A percentile compares a stretch with the other conserved stretches of the same genome.
Evolutionary conservation across 2,888 invertebrate genomes (phyloP).

Genomic region (Ferrisia virgata): DNA sequence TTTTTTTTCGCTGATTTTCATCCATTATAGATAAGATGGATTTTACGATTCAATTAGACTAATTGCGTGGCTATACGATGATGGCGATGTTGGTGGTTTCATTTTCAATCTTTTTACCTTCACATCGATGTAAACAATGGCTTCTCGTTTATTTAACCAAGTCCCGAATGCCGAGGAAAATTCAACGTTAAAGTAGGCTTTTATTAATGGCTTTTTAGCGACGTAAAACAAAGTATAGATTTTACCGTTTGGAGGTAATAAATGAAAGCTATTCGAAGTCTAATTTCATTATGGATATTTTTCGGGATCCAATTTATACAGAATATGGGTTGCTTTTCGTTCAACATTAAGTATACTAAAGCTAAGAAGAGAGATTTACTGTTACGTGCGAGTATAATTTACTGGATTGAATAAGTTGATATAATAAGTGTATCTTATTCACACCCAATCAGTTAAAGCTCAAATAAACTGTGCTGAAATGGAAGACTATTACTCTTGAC

Average conservation of each 20-base stretch:
- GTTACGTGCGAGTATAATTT: background rate
- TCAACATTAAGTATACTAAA: background rate
- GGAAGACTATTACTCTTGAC: too few species aligned
- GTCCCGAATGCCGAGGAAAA: background rate
- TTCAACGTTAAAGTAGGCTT: background rate
- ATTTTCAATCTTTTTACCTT: background rate
- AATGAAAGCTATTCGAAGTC: background rate
- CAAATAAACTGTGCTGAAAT: too few species aligned
- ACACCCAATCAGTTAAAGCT: too few species aligned
- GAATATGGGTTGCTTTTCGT: background rate
- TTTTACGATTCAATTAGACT: background rate
- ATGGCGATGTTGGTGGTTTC: background rate
- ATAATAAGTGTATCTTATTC: too few species aligned
- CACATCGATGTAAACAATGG: background rate
- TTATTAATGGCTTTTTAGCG: background rate
- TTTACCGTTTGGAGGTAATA: background rate
- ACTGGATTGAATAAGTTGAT: background rate
- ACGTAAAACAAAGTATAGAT: background rate
- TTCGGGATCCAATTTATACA: background rate
- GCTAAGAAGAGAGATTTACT: too few species aligned
- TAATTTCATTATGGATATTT: background rate
- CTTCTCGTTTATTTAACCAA: background rate
- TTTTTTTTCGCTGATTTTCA: background rate
- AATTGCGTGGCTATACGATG: background rate
- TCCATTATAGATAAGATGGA: background rate